Percentiles rank a stretch among this genome's conserved stretches.
Evolutionary conservation across 2,113 vertebrate genomes (phyloP).

Genomic region (Colaptes auratus): DNA sequence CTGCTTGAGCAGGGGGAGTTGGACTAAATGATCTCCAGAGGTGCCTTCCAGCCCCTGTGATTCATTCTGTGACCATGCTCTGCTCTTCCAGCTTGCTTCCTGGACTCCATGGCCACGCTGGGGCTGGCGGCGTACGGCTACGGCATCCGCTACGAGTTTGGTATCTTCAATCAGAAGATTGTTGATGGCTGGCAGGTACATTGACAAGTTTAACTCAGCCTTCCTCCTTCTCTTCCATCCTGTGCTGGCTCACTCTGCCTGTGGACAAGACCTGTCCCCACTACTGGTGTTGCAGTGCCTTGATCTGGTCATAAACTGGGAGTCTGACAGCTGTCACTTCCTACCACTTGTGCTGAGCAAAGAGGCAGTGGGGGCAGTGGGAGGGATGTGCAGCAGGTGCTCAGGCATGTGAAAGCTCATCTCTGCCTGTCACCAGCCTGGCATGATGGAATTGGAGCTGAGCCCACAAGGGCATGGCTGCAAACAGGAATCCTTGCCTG

Average conservation of each 20-base stretch:
- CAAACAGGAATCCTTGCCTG: not conserved
- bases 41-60: not conserved
- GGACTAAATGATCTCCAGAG: no score
- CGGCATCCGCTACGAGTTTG: conserved; percentile 92
- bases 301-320: not conserved
- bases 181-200: conserved; percentile 86
- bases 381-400: rapidly evolving
- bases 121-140: conserved; percentile 89
- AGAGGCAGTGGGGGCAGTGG: not conserved
- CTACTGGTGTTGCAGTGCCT: not conserved
- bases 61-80: not conserved
- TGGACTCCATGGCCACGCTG: conserved; percentile 89
- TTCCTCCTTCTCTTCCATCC: not conserved
- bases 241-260: not conserved
- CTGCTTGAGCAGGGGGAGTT: no score
- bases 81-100: conserved; percentile 85
- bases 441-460: not conserved
- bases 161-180: conserved; percentile 92
- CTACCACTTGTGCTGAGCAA: not conserved
- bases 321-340: not conserved
- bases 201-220: not conserved
- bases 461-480: not conserved
- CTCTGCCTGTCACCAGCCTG: rapidly evolving
- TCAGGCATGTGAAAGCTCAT: not conserved
- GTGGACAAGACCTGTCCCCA: not conserved